Evolutionary conservation across 2,113 vertebrate species (phyloP).

Genomic region (Oncorhynchus gorbuscha): DNA sequence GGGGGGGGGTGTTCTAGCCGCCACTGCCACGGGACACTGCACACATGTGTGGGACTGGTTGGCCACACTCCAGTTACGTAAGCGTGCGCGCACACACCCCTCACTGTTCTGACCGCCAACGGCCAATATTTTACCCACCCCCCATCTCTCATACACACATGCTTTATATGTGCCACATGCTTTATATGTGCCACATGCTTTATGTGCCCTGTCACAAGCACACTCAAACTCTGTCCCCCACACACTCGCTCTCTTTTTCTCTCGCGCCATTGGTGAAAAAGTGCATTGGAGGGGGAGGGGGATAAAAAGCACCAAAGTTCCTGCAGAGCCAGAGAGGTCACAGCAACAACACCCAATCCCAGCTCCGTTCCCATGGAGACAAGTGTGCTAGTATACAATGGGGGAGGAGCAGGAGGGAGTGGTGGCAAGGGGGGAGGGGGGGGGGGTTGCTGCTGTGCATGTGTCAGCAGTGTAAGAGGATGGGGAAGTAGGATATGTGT

Average conservation of each 20-base stretch:
- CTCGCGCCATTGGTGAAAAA: constrained; percentile 26
- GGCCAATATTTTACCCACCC: neutral
- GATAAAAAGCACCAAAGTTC: constrained; percentile 40
- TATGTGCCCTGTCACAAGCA: constrained; percentile 5
- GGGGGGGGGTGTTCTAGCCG: constrained; percentile 35
- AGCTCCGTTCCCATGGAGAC: constrained; percentile 79
- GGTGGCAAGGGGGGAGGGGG: constrained; percentile 7
- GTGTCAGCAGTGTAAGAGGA: neutral
- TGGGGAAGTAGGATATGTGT: neutral
- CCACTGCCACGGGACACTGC: constrained; percentile 51
- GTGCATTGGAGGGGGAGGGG: constrained; percentile 24
- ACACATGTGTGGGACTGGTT: constrained; percentile 45
- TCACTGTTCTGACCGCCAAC: constrained; percentile 33
- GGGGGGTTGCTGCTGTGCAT: neutral
- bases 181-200: constrained; percentile 8
- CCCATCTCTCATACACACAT: neutral
- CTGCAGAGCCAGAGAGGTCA: constrained; percentile 75
- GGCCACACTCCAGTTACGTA: constrained; percentile 23
- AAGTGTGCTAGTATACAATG: constrained; percentile 75
- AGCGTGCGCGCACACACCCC: constrained; percentile 31
- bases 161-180: neutral
- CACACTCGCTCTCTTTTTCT: constrained; percentile 22
- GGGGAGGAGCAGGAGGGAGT: constrained; percentile 58
- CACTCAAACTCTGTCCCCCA: constrained; percentile 25
- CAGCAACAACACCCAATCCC: constrained; percentile 77